Base-by-base conservation (phyloP, 2,888 invertebrate genomes). In the Drosophila siamana region DNA sequence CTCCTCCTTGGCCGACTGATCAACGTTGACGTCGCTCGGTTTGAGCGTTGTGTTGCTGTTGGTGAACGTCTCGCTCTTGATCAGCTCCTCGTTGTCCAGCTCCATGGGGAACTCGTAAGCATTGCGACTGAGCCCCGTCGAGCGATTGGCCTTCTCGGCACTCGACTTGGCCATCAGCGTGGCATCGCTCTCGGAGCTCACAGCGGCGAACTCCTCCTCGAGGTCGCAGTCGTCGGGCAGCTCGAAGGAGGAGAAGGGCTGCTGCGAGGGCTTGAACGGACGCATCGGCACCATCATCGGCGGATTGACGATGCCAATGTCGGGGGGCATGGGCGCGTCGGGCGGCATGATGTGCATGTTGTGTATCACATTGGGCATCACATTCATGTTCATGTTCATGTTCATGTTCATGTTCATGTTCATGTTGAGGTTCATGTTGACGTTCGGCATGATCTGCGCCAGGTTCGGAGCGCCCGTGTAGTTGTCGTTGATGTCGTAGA, bases 371-470 rank as follows among this genome's bases (percentile, higher is more conserved):
- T 5, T 33, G 4, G 30, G 30, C 30, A 33, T 7, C 2, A n/a
- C 9, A 11, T 24, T 16, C 0, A 43, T 6, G 16, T 61, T 46
- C 9, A 16, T 2, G n/a, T 40, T 52, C 33, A 54, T 36, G n/a
- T 16, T 2, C 24, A 2, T 15, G 7, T 41, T 52, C 33, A 57
- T 47, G n/a, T 30, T 30, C 30, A 30, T 30, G 2, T 22, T 2
- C 28, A 2, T 15, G 7, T 41, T 52, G 26, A 62, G 47, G 11
- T 30, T 30, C 30, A 30, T 30, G 4, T 60, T 47, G 0, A 51
- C 8, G 11, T 74, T 67, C 4, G 75, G 69, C 38, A 74, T 19
- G 0, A 52, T 38, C 24, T 43, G 56, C 0, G 43, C 43, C 9
- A 13, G 40, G 7, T 11, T 56, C 0, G 15, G 0, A 6, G 5